These are phyloP conservation scores for Biston stratarius DNA, from an alignment of 2,888 invertebrate species.

Conservation along the genomic window DNA sequence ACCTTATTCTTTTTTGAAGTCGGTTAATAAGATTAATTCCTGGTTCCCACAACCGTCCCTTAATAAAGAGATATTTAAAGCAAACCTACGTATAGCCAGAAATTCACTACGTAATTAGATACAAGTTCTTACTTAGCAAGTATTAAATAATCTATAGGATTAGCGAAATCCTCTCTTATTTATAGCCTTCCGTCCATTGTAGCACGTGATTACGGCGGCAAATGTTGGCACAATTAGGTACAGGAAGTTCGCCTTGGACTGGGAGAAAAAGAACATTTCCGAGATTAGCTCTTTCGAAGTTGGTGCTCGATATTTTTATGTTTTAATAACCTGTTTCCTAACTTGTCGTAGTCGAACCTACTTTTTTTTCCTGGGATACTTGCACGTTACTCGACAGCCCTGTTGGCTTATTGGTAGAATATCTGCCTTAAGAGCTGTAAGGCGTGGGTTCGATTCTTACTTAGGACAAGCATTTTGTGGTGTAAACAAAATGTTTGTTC, in stretches of 20 bases:
- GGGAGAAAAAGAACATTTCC: constrained; percentile 16
- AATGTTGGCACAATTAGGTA: constrained; percentile 81
- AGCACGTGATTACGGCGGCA: constrained; percentile 76
- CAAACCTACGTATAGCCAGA: not conserved
- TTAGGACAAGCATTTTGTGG: no score
- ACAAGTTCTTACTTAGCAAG: constrained; percentile 1
- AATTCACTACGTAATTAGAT: not conserved
- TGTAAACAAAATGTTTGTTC: no score
- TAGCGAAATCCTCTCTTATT: constrained; percentile 53
- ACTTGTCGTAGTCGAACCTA: no score
- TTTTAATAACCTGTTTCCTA: not conserved
- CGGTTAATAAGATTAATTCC: no score
- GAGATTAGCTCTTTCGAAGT: not conserved
- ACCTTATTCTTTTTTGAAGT: no score
- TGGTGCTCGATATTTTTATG: not conserved
- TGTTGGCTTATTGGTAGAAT: no score
- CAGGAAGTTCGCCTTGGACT: constrained; percentile 67
- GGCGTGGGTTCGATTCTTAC: no score
- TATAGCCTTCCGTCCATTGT: constrained; percentile 63
- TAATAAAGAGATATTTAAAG: no score
- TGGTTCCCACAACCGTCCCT: no score
- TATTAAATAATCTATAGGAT: constrained; percentile 9
- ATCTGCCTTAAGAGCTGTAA: no score
- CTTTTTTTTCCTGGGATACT: not conserved
- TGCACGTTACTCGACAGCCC: no score